Evolutionary conservation across 2,888 invertebrate genomes (phyloP).

Genomic region (Philonicus albiceps): DNA sequence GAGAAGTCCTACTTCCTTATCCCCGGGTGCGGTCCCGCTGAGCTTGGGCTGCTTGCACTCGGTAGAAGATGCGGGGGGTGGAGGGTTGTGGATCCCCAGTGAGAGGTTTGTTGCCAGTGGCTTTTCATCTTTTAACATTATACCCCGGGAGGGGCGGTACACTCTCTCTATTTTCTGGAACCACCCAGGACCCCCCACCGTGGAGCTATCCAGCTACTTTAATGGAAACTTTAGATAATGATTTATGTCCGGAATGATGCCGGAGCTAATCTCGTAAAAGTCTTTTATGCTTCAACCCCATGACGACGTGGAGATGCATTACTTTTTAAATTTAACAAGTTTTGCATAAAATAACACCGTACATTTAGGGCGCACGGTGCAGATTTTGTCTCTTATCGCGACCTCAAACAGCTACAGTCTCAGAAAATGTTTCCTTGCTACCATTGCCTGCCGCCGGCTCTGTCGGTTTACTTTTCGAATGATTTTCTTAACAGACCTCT

Average conservation of each 20-base stretch:
- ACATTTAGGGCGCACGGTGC: neutral
- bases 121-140: constrained; percentile 22
- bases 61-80: neutral
- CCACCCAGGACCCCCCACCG: neutral
- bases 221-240: constrained; percentile 40
- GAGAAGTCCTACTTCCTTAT: neutral
- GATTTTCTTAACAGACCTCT: neutral
- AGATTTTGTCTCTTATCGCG: neutral
- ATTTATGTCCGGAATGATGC: constrained; percentile 34
- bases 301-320: constrained; percentile 17
- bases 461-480: neutral
- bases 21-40: neutral
- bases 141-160: neutral
- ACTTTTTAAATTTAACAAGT: constrained; percentile 37
- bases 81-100: neutral
- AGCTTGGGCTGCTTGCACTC: neutral
- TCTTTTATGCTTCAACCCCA: constrained; percentile 18
- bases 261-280: constrained; percentile 38
- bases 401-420: neutral
- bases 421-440: neutral
- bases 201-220: neutral
- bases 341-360: constrained; percentile 10
- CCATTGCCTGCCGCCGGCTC: neutral
- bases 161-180: neutral
- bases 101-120: constrained; percentile 11